phyloP scores from a whole-genome alignment of 2,888 invertebrate species.

The Andrena hattorfiana region DNA sequence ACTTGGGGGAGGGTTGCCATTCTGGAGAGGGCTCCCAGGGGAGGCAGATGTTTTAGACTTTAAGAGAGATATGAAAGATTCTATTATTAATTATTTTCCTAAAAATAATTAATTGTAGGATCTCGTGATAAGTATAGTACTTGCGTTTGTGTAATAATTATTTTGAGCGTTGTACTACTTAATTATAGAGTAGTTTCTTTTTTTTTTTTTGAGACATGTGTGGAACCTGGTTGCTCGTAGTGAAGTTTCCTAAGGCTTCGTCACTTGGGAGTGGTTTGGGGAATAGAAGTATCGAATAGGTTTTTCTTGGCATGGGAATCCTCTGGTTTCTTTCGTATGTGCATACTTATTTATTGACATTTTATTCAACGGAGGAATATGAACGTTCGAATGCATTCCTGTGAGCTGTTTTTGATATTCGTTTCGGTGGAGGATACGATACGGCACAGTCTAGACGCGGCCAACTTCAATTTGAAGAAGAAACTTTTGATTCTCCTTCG shows the following conservation, averaged over 20 bases:
- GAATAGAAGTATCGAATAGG: not conserved
- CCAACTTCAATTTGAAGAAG: not conserved
- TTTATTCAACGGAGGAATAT: constrained; percentile 10
- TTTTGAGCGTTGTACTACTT: no score
- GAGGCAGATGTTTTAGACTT: no score
- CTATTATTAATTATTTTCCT: no score
- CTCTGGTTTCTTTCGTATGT: constrained; percentile 27
- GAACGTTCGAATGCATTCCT: not conserved
- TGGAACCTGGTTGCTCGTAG: no score
- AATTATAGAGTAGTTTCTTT: no score
- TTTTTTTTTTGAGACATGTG: no score
- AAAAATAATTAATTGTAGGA: no score
- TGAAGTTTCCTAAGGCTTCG: not conserved
- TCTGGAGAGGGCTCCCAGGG: no score
- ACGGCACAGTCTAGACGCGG: not conserved
- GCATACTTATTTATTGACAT: constrained; percentile 47
- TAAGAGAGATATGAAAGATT: no score
- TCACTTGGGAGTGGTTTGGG: not conserved
- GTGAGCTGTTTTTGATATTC: not conserved
- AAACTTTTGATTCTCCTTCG: not conserved
- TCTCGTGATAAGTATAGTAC: no score
- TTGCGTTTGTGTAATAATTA: no score
- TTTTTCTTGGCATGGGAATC: not conserved
- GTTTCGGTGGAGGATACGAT: not conserved
- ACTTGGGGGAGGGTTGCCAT: no score